Conservation (phyloP, 1,140 invertebrate species). For the Polypedilum pembai region DNA sequence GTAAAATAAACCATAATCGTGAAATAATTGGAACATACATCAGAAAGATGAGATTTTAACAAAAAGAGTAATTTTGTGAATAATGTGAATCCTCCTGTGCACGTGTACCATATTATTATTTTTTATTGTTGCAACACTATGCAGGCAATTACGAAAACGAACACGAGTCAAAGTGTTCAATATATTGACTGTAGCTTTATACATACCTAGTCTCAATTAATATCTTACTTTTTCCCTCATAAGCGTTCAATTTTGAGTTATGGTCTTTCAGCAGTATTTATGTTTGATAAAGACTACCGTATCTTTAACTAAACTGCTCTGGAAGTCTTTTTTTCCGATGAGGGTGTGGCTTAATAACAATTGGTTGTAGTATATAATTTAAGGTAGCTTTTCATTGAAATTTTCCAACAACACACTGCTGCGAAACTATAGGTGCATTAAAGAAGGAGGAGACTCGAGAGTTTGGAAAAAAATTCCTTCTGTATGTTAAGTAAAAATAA, state of each 20-base stretch:
- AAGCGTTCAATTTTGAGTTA: too few relatives aligned
- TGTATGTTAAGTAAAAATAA: conserved; percentile 26
- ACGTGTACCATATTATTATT: not conserved
- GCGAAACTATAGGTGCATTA: not conserved
- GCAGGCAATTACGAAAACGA: not conserved
- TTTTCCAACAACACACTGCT: not conserved
- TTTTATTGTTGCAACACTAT: conserved; percentile 4
- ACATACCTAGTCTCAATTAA: not conserved
- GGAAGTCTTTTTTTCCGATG: too few relatives aligned
- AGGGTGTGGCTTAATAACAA: too few relatives aligned
- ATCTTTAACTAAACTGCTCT: too few relatives aligned
- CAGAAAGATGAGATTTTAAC: not conserved
- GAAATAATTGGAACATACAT: not conserved
- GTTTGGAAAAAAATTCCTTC: not conserved
- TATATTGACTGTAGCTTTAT: not conserved
- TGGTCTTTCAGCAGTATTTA: too few relatives aligned
- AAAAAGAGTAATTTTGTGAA: not conserved
- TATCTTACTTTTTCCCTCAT: too few relatives aligned
- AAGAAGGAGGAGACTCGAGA: not conserved
- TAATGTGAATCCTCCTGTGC: not conserved
- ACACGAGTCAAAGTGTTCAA: not conserved
- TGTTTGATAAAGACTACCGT: too few relatives aligned
- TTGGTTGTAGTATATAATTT: too few relatives aligned
- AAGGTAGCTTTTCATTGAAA: too few relatives aligned
- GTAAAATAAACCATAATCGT: not conserved